Percentiles rank a stretch among this genome's conserved stretches.
These are phyloP conservation scores for Leptinotarsa rubiginosa DNA, from an alignment of 2,888 invertebrate genomes.

Conservation along the genomic window DNA sequence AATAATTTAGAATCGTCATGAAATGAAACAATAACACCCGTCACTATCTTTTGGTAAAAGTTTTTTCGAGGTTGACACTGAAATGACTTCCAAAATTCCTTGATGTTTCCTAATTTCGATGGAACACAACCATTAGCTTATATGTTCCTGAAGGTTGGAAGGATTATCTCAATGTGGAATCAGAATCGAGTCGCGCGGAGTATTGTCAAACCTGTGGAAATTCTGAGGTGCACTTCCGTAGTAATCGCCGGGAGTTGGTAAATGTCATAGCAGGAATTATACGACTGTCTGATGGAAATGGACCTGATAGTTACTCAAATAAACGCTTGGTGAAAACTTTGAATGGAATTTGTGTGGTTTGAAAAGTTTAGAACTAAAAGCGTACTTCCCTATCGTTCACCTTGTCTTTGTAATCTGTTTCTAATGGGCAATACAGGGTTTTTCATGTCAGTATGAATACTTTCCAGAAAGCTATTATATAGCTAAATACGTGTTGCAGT, in stretches of 20 bases:
- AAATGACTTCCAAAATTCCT: background rate
- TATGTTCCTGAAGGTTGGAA: slow-evolving; percentile 12
- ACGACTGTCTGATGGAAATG: slow-evolving; percentile 19
- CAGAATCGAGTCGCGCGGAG: slow-evolving; percentile 33
- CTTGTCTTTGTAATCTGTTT: background rate
- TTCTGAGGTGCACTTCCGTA: slow-evolving; percentile 30
- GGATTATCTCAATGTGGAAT: slow-evolving; percentile 32
- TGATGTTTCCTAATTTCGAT: background rate
- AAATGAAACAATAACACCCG: no score
- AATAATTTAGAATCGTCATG: no score
- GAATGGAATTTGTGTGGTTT: background rate
- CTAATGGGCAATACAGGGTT: background rate
- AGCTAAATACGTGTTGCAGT: no score
- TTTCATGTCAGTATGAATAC: no score
- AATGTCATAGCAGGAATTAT: slow-evolving; percentile 30
- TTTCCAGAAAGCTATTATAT: no score
- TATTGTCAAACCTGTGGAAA: slow-evolving; percentile 36
- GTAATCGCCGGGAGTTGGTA: slow-evolving; percentile 20
- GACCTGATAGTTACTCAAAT: slow-evolving; percentile 18
- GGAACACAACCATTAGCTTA: background rate
- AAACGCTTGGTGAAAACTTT: background rate
- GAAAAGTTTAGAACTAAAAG: background rate
- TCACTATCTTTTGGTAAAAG: no score
- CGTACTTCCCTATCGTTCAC: background rate
- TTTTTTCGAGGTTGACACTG: no score